Conservation (phyloP, 2,797 vertebrate species). For the Crax fasciolata region DNA sequence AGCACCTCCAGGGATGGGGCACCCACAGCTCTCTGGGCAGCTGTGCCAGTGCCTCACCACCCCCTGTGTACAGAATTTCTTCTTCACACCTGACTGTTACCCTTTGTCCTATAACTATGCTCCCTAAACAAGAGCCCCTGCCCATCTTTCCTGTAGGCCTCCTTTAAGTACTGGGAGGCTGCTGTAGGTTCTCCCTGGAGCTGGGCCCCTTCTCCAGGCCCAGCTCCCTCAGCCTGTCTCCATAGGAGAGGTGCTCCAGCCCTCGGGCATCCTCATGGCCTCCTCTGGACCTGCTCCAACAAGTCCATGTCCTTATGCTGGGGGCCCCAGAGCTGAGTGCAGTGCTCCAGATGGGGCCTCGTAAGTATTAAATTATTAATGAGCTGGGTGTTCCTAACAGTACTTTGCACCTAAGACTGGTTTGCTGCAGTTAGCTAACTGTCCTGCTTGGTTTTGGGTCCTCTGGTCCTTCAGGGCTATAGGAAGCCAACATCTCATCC, state of each 20-base stretch:
- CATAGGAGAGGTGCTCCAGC: not conserved
- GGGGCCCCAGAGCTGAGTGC: not conserved
- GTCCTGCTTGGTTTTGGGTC: not conserved
- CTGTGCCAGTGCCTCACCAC: not conserved
- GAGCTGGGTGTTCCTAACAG: not conserved
- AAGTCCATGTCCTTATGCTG: not conserved
- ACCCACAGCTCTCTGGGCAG: not conserved
- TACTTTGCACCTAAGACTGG: not conserved
- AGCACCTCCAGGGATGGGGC: not conserved
- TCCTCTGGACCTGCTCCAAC: not conserved
- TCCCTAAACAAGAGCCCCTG: too few species aligned
- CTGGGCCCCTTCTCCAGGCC: not conserved
- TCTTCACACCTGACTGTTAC: too few species aligned
- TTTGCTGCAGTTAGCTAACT: not conserved
- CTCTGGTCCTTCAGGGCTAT: accelerated
- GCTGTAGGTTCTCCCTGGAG: not conserved
- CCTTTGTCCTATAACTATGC: too few species aligned
- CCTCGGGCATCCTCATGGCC: not conserved
- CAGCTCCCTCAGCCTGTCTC: not conserved
- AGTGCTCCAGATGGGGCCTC: not conserved
- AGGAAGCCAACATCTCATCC: not conserved
- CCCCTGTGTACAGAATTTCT: too few species aligned
- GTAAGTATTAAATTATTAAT: not conserved
- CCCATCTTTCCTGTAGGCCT: too few species aligned
- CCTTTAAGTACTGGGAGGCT: too few species aligned